Base-by-base conservation (phyloP, 2,797 vertebrate species). In the Danio kyathit region DNA sequence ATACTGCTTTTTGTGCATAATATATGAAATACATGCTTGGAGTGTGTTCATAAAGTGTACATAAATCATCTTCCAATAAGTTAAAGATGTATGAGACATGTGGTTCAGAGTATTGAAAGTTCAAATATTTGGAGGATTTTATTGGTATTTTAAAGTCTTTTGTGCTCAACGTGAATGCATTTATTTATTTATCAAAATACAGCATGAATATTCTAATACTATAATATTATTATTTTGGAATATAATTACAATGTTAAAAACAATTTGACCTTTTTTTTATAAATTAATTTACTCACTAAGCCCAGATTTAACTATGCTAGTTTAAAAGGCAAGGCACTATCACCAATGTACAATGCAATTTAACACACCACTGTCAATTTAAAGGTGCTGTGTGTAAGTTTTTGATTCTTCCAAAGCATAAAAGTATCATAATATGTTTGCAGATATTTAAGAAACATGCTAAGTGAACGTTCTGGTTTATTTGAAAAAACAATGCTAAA, bases 331-430 rank as follows among this genome's bases (percentile, higher is more conserved):
- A 38, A 69, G 48, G 56, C 54, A 40, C 41, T 52, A 48, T 13
- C 21, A 73, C 61, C 29, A 17, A 41, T 19, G 46, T 81, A 48
- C 51, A 72, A 80, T 65, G 29, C 69, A 7, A 51, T 76, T 78
- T 67, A 66, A 77, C 38, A 71, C 75, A 59, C 14, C n/a, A 76
- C 60, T 51, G 29, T 3, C 3, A 29, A 1, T 29, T 29, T 29
- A 1, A 29, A 3, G 29, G 29, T 29, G 29, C 29, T 29, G 29
- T 29, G 29, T 29, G 29, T 29, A 29, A 29, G 29, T 29, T 29
- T 29, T 29, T 29, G 29, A 29, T 29, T 29, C 3, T 1, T 29
- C 29, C 29, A 3, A 29, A 29, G 29, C 29, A 29, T 29, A 29
- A 29, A 29, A 29, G 29, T 29, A 29, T 29, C 29, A 29, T 29